Evolutionary conservation across 2,113 vertebrate species (phyloP).

Genomic region (Ascaphus truei): DNA sequence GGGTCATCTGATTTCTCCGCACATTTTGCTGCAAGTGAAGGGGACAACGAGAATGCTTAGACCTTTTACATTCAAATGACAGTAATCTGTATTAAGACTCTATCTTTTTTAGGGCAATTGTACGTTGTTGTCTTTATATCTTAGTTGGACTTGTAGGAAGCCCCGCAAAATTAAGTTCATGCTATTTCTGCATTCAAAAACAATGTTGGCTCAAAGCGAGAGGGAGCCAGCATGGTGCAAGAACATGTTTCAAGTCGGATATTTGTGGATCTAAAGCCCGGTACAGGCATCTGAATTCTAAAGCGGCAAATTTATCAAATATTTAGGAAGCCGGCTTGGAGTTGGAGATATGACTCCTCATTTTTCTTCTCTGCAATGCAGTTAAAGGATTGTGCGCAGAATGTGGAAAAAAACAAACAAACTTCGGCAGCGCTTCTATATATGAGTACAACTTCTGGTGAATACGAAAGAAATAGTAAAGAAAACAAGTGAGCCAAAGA

Average conservation of each 20-base stretch:
- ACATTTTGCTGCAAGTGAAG: no score
- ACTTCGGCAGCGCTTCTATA: constrained; percentile 52
- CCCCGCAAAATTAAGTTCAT: background rate
- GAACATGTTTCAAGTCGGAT: constrained; percentile 19
- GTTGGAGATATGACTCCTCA: constrained; percentile 43
- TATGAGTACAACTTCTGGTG: no score
- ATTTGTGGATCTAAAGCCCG: constrained; percentile 18
- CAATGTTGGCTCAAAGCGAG: constrained; percentile 51
- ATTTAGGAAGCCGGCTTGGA: constrained; percentile 45
- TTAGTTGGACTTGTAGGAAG: background rate
- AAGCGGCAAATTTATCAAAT: constrained; percentile 48
- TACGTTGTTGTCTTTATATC: constrained; percentile 3
- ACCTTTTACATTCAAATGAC: no score
- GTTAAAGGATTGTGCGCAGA: constrained; percentile 51
- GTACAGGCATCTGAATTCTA: constrained; percentile 39
- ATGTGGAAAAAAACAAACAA: constrained; percentile 46
- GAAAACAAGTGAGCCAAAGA: background rate
- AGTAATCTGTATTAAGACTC: no score
- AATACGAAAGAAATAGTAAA: constrained; percentile 54
- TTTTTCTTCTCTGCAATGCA: constrained; percentile 58
- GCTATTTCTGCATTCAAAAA: constrained; percentile 31
- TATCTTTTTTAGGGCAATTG: no score
- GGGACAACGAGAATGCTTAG: no score
- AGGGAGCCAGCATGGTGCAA: no score
- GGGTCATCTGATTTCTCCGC: no score